Evolutionary conservation across 2,797 vertebrate genomes (phyloP).

Genomic region (Momotus momota): DNA sequence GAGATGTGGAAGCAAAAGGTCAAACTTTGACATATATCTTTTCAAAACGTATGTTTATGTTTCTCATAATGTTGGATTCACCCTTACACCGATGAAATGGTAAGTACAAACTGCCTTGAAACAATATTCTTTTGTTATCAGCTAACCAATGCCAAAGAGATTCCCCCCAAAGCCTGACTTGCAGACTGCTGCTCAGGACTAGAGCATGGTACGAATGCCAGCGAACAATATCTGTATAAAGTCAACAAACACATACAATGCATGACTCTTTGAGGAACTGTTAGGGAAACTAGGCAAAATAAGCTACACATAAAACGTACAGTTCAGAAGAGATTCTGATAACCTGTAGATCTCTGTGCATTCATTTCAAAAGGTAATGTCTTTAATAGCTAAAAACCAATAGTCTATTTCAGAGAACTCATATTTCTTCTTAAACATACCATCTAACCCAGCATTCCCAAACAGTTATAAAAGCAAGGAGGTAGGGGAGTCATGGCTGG

Average conservation of each 20-base stretch:
- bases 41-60: background rate
- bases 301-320: background rate
- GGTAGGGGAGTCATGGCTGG: background rate
- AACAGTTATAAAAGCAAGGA: background rate
- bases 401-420: background rate
- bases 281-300: background rate
- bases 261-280: background rate
- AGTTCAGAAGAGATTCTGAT: background rate
- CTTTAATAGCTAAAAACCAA: background rate
- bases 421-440: background rate
- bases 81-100: background rate
- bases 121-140: background rate
- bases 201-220: background rate
- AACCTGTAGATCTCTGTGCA: background rate
- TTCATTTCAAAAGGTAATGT: background rate
- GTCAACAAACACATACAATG: too few species aligned
- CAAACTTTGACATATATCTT: background rate
- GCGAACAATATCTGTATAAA: background rate
- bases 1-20: background rate
- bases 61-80: background rate
- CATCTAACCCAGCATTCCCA: background rate
- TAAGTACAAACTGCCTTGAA: background rate
- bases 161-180: background rate
- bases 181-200: background rate
- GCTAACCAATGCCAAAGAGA: background rate